Percentiles rank a stretch among this genome's conserved stretches.
These are phyloP conservation scores for Micrastur ruficollis DNA, from an alignment of 2,797 vertebrate species.

Conservation along the genomic window DNA sequence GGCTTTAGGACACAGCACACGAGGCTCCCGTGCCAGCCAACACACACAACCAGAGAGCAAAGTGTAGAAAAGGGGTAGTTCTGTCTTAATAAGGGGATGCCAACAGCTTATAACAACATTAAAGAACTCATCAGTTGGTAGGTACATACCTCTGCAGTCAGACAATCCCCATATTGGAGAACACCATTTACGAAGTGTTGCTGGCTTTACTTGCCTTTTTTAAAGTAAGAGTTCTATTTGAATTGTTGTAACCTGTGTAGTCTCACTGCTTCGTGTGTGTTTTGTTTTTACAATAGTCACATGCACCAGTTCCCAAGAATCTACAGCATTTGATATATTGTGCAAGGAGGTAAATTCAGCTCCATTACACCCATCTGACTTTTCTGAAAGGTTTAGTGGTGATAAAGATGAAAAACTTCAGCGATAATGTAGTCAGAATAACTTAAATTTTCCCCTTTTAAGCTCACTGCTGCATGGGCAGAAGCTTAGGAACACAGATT, in stretches of 20 bases:
- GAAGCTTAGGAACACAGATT: background rate
- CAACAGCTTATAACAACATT: background rate
- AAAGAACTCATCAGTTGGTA: background rate
- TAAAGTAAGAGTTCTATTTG: background rate
- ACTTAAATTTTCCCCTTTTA: background rate
- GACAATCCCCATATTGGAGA: background rate
- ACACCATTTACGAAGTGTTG: accelerated
- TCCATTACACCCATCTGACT: background rate
- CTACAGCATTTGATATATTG: background rate
- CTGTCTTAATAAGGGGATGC: background rate
- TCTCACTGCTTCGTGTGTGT: background rate
- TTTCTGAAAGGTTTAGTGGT: background rate
- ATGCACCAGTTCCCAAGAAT: background rate
- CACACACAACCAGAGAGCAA: background rate
- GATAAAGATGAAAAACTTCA: background rate
- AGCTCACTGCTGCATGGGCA: background rate
- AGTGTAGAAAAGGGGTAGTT: background rate
- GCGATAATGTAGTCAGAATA: background rate
- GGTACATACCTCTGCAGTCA: background rate
- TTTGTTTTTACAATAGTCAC: background rate
- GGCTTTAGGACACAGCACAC: background rate
- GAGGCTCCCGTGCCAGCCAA: background rate
- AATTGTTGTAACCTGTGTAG: background rate
- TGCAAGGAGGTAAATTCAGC: background rate
- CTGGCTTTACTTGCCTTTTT: background rate